A percentile compares a stretch with the other conserved stretches of the same genome.
Evolutionary conservation across 2,888 invertebrate species (phyloP).

Genomic region (Sminthurinus aureus): DNA sequence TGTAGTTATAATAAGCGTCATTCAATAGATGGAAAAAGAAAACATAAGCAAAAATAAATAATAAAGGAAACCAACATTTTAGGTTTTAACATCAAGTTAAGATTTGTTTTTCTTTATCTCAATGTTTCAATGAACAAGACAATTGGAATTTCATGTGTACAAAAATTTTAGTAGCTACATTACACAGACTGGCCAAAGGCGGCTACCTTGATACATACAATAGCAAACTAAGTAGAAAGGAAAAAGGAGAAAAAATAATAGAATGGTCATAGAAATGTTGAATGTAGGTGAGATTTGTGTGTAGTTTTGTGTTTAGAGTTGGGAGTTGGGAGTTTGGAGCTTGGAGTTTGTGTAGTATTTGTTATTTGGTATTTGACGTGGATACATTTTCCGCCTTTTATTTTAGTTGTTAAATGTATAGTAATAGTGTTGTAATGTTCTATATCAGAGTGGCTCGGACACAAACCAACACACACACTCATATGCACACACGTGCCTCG

Average conservation of each 20-base stretch:
- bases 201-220: too few species aligned
- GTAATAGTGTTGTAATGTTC: too few species aligned
- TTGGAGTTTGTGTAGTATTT: too few species aligned
- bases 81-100: neutral
- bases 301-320: neutral
- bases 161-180: too few species aligned
- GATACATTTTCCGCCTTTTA: too few species aligned
- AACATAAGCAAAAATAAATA: too few species aligned
- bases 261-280: neutral
- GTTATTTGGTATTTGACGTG: too few species aligned
- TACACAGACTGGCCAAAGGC: too few species aligned
- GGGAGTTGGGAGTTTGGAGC: neutral
- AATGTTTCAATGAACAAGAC: too few species aligned
- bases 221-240: neutral
- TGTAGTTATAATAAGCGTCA: neutral
- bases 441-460: neutral
- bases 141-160: conserved; percentile 32
- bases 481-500: conserved; percentile 43
- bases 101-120: conserved; percentile 4
- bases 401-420: too few species aligned
- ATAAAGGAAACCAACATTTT: neutral
- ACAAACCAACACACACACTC: neutral
- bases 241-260: neutral
- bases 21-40: neutral
- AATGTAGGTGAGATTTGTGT: neutral